Evolutionary conservation across 2,113 vertebrate species (phyloP).

Genomic region (Suricata suricatta): DNA sequence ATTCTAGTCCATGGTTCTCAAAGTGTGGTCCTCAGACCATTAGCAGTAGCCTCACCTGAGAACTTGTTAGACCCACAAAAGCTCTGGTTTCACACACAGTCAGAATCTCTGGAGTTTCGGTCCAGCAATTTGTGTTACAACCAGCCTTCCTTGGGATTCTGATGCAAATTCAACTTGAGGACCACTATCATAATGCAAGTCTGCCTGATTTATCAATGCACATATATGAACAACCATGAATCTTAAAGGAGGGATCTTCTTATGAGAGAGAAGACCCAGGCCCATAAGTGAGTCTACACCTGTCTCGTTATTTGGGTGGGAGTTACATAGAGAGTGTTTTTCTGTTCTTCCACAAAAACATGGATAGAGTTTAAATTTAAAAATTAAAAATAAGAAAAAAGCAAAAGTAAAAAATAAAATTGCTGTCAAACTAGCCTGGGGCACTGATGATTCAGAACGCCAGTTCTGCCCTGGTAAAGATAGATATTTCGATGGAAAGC

Average conservation of each 20-base stretch:
- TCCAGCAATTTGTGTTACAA: neutral
- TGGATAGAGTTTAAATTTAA: conserved; percentile 48
- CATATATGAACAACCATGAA: neutral
- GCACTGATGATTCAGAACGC: conserved; percentile 65
- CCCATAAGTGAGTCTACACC: neutral
- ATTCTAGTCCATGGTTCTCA: neutral
- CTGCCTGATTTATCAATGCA: neutral
- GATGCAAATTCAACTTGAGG: neutral
- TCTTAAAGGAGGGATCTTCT: neutral
- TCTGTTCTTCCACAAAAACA: conserved; percentile 16
- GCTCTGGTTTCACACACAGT: neutral
- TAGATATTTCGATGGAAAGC: conserved; percentile 47
- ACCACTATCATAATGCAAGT: neutral
- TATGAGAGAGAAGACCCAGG: neutral
- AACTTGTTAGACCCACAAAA: neutral
- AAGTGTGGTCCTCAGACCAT: neutral
- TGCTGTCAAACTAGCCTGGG: conserved; percentile 53
- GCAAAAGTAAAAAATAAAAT: neutral
- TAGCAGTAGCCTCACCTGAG: neutral
- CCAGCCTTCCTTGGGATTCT: neutral
- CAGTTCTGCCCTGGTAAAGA: conserved; percentile 55
- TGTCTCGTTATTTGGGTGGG: neutral
- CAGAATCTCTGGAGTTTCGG: neutral
- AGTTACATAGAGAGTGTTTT: neutral
- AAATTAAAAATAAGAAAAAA: neutral